A percentile compares a stretch with the other conserved stretches of the same genome.
phyloP scores from a whole-genome alignment of 64 coral and sea anemone species.

The Exaiptasia diaphana region DNA sequence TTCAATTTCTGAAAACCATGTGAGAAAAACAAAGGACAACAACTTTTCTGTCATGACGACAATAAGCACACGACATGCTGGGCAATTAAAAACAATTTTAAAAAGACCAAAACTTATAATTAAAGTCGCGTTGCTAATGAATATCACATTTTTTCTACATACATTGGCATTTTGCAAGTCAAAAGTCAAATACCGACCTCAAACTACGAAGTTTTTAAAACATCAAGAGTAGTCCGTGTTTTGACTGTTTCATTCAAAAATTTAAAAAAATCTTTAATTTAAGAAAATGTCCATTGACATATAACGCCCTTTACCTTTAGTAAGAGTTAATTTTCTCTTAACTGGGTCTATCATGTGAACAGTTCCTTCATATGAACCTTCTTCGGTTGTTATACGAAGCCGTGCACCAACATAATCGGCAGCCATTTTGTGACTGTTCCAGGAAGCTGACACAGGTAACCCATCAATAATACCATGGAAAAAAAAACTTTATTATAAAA shows the following conservation, averaged over 20 bases:
- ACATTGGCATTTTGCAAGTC: no score
- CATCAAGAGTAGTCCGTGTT: no score
- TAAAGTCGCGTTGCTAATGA: no score
- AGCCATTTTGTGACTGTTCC: constrained; percentile 68
- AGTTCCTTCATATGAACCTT: constrained; percentile 82
- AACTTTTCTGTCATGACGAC: not conserved
- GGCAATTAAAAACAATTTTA: no score
- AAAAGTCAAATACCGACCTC: no score
- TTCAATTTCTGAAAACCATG: not conserved
- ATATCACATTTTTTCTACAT: no score
- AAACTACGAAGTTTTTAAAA: no score
- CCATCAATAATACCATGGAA: no score
- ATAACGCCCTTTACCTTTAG: constrained; percentile 64
- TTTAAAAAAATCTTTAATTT: not conserved
- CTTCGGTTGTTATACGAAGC: constrained; percentile 51
- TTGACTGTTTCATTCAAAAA: not conserved
- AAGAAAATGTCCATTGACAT: not conserved
- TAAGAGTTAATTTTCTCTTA: constrained; percentile 74
- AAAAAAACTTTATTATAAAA: no score
- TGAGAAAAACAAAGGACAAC: not conserved
- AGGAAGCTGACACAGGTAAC: no score
- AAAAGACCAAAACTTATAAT: no score
- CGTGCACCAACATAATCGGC: constrained; percentile 51
- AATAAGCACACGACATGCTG: no score
- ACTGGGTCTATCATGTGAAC: constrained; percentile 71